Evolutionary conservation across 2,113 vertebrate genomes (phyloP), one percentile per base, ranked within the genome.

Genomic region (Cebus imitator): DNA sequence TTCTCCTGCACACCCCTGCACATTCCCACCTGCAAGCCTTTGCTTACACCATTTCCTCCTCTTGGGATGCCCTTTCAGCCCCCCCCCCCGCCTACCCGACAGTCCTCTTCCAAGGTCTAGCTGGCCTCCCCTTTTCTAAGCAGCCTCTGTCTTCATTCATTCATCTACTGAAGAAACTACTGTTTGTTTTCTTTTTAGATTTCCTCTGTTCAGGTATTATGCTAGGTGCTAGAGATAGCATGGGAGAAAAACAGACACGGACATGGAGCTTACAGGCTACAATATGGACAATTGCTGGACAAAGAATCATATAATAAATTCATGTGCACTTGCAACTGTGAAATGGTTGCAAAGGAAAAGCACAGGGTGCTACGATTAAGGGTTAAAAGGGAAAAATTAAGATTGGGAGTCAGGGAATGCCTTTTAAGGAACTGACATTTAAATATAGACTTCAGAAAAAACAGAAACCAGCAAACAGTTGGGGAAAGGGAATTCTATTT

Each of bases 291-390:
- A 12, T 1, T 70, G 45, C 37, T 8, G 48, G 50, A 32, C 45
- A 57, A 43, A 25, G 0, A 4, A 25, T 20, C 6, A 1, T 32
- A 3, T 7, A 48, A 40, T 7, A 48, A 40, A 55, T 37, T 1
- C 21, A 8, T 5, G 17, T 37, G n/a, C 40, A 6, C 70, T 79
- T 72, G 35, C 10, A n/a, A 35, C 55, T 64, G 40, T 23, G 50
- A 83, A 35, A 94, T 32, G 14, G 1, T 11, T n/a, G 0, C 20
- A 48, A 43, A 61, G 45, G 64, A 18, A 35, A 95, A 57, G 30
- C 17, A 50, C 3, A 4, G 17, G 2, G 30, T 0, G 0, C 3
- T 10, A 4, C 0, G 0, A 30, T n/a, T 16, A 85, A 48, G 21
- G 23, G 30, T n/a, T 27, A 48, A 66, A 78, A 32, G 72, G 30